Conservation (phyloP, 2,113 vertebrate species). For the Psittacula cyanocephala region DNA sequence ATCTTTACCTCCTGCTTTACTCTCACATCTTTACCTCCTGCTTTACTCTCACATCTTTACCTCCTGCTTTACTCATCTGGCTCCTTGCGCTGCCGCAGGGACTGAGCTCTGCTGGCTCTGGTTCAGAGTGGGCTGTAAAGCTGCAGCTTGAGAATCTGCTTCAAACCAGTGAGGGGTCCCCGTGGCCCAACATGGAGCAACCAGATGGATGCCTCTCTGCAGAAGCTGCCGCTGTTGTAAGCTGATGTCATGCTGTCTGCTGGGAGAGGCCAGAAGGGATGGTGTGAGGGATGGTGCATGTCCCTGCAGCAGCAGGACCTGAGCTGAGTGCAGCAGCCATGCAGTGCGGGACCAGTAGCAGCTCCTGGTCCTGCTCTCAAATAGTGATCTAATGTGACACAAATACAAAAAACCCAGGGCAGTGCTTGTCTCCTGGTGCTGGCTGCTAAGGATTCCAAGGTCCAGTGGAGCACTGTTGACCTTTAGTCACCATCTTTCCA, state of each 20-base stretch:
- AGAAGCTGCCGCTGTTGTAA: not conserved
- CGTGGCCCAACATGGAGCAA: too few relatives aligned
- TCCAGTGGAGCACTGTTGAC: too few relatives aligned
- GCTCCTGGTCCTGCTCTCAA: not conserved
- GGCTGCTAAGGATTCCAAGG: not conserved
- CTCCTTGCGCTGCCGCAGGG: not conserved
- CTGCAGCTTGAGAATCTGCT: not conserved
- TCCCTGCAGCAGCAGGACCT: rapidly evolving
- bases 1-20: not conserved
- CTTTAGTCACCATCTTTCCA: too few relatives aligned
- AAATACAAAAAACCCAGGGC: not conserved
- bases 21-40: not conserved
- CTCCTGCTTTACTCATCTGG: not conserved
- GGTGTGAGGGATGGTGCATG: rapidly evolving
- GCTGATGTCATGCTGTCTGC: not conserved
- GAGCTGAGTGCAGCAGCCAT: rapidly evolving
- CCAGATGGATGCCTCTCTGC: not conserved
- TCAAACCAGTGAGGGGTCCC: not conserved
- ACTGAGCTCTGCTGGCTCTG: not conserved
- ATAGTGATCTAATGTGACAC: not conserved
- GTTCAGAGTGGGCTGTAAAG: not conserved
- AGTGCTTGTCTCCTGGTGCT: not conserved
- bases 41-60: not conserved
- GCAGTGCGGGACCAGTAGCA: rapidly evolving
- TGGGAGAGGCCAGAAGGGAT: not conserved